Evolutionary conservation across 2,888 invertebrate genomes (phyloP).

Genomic region (Dicranocentrus wangi): DNA sequence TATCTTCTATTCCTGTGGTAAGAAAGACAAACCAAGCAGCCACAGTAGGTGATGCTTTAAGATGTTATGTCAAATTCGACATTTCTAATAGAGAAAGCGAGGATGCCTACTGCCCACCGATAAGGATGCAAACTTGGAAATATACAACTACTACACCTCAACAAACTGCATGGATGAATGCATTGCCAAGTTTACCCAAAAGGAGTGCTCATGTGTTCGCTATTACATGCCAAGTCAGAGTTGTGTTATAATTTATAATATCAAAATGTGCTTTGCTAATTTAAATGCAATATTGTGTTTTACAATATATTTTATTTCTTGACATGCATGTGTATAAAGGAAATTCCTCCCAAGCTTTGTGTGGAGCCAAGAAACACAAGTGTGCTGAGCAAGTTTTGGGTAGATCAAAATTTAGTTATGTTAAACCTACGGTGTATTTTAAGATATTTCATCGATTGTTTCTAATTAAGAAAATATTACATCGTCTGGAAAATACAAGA

Average conservation of each 20-base stretch:
- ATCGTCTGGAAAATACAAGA: background rate
- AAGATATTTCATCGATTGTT: background rate
- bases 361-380: background rate
- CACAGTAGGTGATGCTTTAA: too few species aligned
- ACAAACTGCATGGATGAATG: too few species aligned
- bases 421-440: too few species aligned
- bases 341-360: background rate
- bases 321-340: background rate
- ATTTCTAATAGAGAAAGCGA: slow-evolving; percentile 25
- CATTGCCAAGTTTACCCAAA: slow-evolving; percentile 43
- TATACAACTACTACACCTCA: slow-evolving; percentile 64
- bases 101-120: slow-evolving; percentile 61
- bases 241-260: too few species aligned
- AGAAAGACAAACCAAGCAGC: too few species aligned
- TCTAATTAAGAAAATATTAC: background rate
- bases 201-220: slow-evolving; percentile 60
- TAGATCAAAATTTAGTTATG: too few species aligned
- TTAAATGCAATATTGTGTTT: too few species aligned
- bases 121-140: slow-evolving; percentile 46
- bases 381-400: background rate
- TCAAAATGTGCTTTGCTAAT: too few species aligned
- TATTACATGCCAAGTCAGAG: slow-evolving; percentile 70
- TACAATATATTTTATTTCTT: too few species aligned
- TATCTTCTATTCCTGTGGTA: too few species aligned
- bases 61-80: too few species aligned